Evolutionary conservation across 2,113 vertebrate species (phyloP), one percentile per base, ranked within the genome.

Genomic region (Sterrhoptilus dennistouni): DNA sequence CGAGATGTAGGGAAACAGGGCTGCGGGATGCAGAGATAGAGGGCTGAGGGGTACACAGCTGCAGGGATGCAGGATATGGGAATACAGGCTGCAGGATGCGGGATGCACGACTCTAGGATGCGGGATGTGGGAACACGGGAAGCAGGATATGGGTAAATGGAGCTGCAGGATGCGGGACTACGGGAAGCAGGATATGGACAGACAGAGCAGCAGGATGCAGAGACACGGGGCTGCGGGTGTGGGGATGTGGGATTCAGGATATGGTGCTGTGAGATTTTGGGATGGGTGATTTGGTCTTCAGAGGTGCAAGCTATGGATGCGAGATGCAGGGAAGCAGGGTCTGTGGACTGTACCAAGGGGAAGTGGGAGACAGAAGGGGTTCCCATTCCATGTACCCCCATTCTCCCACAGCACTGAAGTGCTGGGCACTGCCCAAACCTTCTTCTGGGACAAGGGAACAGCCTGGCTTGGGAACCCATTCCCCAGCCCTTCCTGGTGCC

Each of bases 131-230:
- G 95, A 95, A 90, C 65, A 84, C 77, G 96, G 93, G 95, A 96
- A 94, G 95, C 95, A 95, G 96, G 95, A 95, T 95, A 93, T 89
- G 89, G 87, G 77, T 56, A 90, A 70, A 69, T 3, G 8, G 92
- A 86, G 54, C 5, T 56, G 72, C 93, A 94, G 95, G 95, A 94
- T 95, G 95, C 66, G 79, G 93, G 95, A 76, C 56, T 76, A 76
- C 7, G 79, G 96, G 94, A 96, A 93, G 88, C 96, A 96, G 93
- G 96, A 96, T 95, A 95, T 82, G 96, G 93, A 61, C 57, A 45
- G 89, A 49, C 7, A 6, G 85, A 71, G 79, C 52, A 33, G 92
- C 95, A 93, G 96, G 95, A 93, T 91, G 70, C 27, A 4, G 74
- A 68, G 84, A 40, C 49, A 21, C 0, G 0, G 77, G 56, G 66